Evolutionary conservation across 2,797 vertebrate species (phyloP), one percentile per base, ranked within the genome.

Genomic region (Oophaga sylvatica): DNA sequence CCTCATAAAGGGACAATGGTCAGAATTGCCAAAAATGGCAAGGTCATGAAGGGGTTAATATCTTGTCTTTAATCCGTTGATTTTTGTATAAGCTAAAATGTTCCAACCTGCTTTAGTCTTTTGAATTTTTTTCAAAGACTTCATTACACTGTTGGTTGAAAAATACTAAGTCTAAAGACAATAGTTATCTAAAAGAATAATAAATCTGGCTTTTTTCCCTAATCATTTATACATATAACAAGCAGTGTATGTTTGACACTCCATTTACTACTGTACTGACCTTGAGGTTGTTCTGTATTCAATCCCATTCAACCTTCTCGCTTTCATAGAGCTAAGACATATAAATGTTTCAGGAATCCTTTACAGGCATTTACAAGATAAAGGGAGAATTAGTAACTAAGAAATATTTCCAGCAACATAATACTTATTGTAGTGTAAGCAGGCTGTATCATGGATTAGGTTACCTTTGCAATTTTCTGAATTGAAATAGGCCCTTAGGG

Each of bases 331-430:
- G n/a, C 10, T 76, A 65, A 81, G 79, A 29, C 73, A 59, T 77
- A 85, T 89, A 88, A 84, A 85, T 89, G 84, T 89, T 85, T 84
- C 59, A 89, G 83, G 62, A 89, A 68, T 70, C 83, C 60, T 89
- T 89, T 80, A 81, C 77, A 76, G 77, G 57, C 60, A 31, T 85
- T 88, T 88, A 85, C 79, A 85, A 85, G 77, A 85, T 79, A 88
- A 88, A 85, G 31, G 48, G 60, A 75, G 60, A 62, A 81, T 85
- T 67, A 70, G 60, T 75, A 81, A 81, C 78, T 75, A 81, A 76
- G 70, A 85, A 77, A 89, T 89, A 82, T 85, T 86, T 85, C 87
- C 79, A 89, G 87, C 59, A 81, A 89, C 79, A 89, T 86, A 86
- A 89, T 89, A 63, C 84, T 85, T 81, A 85, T 80, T 85, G 78